These are phyloP conservation scores for Cinclus cinclus DNA, from an alignment of 2,113 vertebrate genomes.

Conservation along the genomic window DNA sequence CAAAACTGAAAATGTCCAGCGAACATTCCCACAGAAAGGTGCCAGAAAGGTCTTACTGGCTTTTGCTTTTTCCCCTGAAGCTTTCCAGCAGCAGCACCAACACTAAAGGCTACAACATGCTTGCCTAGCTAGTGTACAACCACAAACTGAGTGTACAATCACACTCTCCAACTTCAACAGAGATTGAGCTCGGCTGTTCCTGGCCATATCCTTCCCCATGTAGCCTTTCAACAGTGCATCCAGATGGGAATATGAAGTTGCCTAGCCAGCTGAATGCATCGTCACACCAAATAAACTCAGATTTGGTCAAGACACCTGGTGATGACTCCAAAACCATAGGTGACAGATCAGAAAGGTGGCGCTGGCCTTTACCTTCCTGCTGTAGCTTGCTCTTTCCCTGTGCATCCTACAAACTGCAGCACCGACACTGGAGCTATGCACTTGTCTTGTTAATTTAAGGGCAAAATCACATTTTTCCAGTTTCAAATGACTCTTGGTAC, in stretches of 20 bases:
- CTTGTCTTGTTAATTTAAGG: background rate
- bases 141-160: background rate
- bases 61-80: background rate
- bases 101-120: background rate
- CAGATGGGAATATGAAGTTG: no score
- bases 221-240: background rate
- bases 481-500: rapidly evolving
- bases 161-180: background rate
- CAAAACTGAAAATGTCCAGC: rapidly evolving
- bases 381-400: background rate
- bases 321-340: background rate
- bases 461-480: background rate
- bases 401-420: background rate
- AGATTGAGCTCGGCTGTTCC: background rate
- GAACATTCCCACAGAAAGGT: background rate
- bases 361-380: background rate
- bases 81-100: background rate
- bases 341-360: background rate
- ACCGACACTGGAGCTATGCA: no score
- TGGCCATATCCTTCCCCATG: background rate
- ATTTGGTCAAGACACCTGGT: background rate
- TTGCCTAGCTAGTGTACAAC: background rate
- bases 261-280: background rate
- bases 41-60: background rate
- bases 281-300: background rate